These are phyloP conservation scores for Toxotes jaculatrix DNA, from an alignment of 2,113 vertebrate genomes.

Conservation along the genomic window DNA sequence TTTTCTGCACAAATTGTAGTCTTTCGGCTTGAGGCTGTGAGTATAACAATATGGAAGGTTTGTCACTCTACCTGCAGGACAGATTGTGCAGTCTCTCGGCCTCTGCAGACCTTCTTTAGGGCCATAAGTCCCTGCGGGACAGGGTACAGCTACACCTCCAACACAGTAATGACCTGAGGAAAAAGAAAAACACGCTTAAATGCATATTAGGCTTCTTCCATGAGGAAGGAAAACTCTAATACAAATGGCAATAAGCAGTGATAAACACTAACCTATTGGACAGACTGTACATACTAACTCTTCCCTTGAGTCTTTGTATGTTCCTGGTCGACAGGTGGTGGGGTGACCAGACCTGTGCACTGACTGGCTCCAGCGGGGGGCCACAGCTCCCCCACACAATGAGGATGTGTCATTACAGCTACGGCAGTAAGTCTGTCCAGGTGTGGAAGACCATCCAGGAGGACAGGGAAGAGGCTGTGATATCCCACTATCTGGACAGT, in stretches of 20 bases:
- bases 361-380: conserved; percentile 57
- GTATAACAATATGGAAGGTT: background rate
- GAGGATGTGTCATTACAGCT: conserved; percentile 73
- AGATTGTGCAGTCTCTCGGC: conserved; percentile 79
- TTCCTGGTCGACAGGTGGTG: conserved; percentile 78
- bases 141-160: conserved; percentile 72
- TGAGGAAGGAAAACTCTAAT: conserved; percentile 3
- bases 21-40: background rate
- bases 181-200: conserved; percentile 18
- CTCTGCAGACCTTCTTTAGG: conserved; percentile 74
- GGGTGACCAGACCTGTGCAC: conserved; percentile 65
- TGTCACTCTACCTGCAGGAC: conserved; percentile 82
- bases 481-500: conserved; percentile 80
- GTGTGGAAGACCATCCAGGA: conserved; percentile 68
- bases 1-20: background rate
- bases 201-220: background rate
- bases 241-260: background rate
- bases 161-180: conserved; percentile 85
- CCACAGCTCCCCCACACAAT: conserved; percentile 55
- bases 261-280: conserved; percentile 75
- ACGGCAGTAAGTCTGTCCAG: conserved; percentile 77
- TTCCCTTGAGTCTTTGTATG: conserved; percentile 71
- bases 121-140: conserved; percentile 86
- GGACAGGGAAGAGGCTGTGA: conserved; percentile 78
- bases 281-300: conserved; percentile 75